phyloP scores from a whole-genome alignment of 1,140 invertebrate species.

The Muscidifurax raptorellus region DNA sequence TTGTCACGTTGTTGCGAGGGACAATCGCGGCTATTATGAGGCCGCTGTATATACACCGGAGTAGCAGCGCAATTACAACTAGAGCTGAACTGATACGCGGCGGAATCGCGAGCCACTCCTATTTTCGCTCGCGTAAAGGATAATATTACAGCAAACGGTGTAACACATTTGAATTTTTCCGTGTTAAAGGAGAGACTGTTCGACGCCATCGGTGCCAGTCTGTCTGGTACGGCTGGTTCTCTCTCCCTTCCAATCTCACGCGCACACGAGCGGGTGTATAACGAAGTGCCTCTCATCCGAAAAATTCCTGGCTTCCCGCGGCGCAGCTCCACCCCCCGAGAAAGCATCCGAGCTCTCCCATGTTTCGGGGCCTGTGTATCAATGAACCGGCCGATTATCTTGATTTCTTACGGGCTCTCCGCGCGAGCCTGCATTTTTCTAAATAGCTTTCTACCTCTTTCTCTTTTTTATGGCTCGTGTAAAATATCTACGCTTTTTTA shows the following conservation, averaged over 20 bases:
- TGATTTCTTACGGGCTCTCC: conserved; percentile 46
- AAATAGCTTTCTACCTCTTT: conserved; percentile 48
- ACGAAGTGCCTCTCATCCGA: conserved; percentile 55
- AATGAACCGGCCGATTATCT: conserved; percentile 57
- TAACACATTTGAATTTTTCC: no score
- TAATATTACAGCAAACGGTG: no score
- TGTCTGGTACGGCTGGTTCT: conserved; percentile 59
- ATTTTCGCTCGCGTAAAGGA: no score
- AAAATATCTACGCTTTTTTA: conserved; percentile 34
- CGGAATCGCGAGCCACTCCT: neutral
- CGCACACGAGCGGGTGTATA: conserved; percentile 51
- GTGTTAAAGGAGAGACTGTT: no score
- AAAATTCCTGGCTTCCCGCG: conserved; percentile 64
- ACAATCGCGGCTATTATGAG: neutral
- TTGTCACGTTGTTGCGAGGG: neutral
- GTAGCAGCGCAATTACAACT: neutral
- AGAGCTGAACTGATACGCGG: neutral
- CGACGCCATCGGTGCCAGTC: conserved; percentile 59
- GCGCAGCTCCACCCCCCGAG: conserved; percentile 57
- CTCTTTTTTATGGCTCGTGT: conserved; percentile 9
- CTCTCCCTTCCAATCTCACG: conserved; percentile 25
- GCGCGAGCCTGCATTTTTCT: conserved; percentile 42
- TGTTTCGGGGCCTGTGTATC: conserved; percentile 54
- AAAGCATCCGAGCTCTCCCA: conserved; percentile 38
- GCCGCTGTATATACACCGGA: no score